phyloP scores from a whole-genome alignment of 2,797 vertebrate genomes.

The Vultur gryphus region DNA sequence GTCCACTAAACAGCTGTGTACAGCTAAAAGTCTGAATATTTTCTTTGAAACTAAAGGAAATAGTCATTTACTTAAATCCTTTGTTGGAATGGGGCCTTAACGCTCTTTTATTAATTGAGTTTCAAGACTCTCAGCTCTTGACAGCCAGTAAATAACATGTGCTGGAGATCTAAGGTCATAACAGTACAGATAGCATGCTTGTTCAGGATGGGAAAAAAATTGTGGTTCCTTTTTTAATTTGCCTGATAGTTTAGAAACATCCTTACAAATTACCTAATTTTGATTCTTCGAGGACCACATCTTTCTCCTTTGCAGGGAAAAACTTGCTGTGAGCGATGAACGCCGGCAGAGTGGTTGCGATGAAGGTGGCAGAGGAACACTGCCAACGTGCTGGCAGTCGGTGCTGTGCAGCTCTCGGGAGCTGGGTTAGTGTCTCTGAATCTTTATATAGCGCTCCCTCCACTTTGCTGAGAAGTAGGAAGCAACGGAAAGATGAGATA shows the following conservation, averaged over 20 bases:
- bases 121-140: not conserved
- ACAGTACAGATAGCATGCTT: not conserved
- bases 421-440: not conserved
- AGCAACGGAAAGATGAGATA: not conserved
- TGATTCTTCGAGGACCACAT: not conserved
- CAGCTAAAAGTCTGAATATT: not conserved
- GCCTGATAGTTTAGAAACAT: not conserved
- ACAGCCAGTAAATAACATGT: not conserved
- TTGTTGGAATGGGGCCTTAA: not conserved
- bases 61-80: not conserved
- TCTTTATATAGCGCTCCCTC: constrained; percentile 11
- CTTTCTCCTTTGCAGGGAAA: not conserved
- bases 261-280: not conserved
- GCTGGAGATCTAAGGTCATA: not conserved
- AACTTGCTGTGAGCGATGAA: not conserved
- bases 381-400: not conserved
- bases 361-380: not conserved
- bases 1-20: not conserved
- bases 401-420: not conserved
- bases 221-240: not conserved
- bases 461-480: not conserved
- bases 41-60: not conserved
- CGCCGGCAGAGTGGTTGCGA: accelerated
- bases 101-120: not conserved
- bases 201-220: not conserved